Evolutionary conservation across 2,113 vertebrate genomes (phyloP).

Genomic region (Corythornis vintsioides): DNA sequence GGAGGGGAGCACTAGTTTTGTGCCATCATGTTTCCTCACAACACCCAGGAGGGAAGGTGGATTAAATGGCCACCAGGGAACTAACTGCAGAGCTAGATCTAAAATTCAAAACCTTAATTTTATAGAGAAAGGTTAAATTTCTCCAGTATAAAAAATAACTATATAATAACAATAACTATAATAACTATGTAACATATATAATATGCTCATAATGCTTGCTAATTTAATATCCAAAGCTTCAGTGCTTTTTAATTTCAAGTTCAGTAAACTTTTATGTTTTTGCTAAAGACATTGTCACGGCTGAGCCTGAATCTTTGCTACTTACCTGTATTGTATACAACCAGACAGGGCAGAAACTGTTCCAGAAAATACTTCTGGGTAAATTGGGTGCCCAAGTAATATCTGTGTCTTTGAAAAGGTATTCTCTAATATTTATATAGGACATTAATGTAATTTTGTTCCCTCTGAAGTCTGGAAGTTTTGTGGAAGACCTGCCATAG

Average conservation of each 20-base stretch:
- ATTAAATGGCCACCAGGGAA: neutral
- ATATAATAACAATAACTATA: too few relatives aligned
- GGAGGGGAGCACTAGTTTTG: neutral
- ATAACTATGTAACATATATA: neutral
- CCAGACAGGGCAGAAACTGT: neutral
- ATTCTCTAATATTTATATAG: neutral
- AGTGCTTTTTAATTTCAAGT: neutral
- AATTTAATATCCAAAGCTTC: neutral
- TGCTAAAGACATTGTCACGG: neutral
- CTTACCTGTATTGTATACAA: neutral
- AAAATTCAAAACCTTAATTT: neutral
- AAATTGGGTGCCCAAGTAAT: neutral
- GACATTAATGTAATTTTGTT: neutral
- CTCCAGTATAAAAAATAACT: neutral
- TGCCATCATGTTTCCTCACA: neutral
- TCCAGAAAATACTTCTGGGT: neutral
- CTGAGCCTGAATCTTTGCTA: neutral
- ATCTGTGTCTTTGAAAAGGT: neutral
- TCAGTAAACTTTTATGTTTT: neutral
- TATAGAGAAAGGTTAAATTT: neutral
- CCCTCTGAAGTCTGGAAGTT: neutral
- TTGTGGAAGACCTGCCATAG: neutral
- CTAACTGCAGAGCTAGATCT: neutral
- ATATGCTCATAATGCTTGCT: neutral
- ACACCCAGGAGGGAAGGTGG: neutral